phyloP scores from a whole-genome alignment of 2,888 invertebrate genomes.

The Athalia rosae region DNA sequence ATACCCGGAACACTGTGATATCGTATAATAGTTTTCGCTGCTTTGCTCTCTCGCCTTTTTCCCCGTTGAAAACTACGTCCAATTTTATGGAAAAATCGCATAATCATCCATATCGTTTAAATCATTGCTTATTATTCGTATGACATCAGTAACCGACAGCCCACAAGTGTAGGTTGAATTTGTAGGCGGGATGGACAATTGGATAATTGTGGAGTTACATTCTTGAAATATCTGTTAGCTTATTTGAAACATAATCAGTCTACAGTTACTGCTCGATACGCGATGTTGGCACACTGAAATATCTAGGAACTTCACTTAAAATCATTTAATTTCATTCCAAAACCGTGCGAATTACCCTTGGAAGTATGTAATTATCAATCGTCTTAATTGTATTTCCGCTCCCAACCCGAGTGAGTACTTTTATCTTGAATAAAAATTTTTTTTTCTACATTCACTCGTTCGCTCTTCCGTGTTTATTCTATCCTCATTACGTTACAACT shows the following conservation, averaged over 20 bases:
- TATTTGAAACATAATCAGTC: constrained; percentile 43
- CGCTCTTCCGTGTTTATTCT: no score
- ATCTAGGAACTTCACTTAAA: not conserved
- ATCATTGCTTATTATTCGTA: constrained; percentile 34
- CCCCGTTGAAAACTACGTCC: not conserved
- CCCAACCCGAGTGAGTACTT: no score
- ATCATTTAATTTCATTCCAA: constrained; percentile 38
- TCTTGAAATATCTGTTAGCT: constrained; percentile 64
- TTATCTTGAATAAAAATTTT: no score
- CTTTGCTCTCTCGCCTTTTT: not conserved
- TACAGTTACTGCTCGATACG: constrained; percentile 42
- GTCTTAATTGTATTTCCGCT: no score
- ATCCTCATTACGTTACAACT: no score
- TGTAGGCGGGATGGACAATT: constrained; percentile 62
- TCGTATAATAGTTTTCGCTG: no score
- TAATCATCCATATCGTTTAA: constrained; percentile 10
- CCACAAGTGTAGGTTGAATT: constrained; percentile 60
- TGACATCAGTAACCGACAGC: constrained; percentile 48
- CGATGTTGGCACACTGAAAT: constrained; percentile 14
- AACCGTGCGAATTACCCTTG: constrained; percentile 22
- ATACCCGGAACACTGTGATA: no score
- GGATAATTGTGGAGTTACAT: constrained; percentile 61
- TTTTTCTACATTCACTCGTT: no score
- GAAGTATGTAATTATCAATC: constrained; percentile 17
- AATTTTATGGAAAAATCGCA: constrained; percentile 7